phyloP scores from a whole-genome alignment of 1,140 invertebrate genomes.

The Nylanderia fulva region DNA sequence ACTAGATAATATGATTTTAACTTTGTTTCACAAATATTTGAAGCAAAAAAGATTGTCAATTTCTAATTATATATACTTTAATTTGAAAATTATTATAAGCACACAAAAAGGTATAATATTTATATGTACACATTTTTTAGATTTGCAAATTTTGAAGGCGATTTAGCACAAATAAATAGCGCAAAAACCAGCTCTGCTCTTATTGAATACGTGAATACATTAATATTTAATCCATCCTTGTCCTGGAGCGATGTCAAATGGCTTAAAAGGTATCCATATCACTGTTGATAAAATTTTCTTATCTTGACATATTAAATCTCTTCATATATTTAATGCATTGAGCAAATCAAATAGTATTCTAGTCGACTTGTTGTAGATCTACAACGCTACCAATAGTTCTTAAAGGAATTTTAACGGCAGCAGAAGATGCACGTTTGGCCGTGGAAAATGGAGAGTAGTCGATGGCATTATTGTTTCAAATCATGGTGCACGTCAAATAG shows the following conservation, averaged over 20 bases:
- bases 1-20: neutral
- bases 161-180: constrained; percentile 86
- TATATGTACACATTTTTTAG: constrained; percentile 79
- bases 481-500: constrained; percentile 96
- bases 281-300: constrained; percentile 25
- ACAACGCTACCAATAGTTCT: constrained; percentile 94
- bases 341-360: constrained; percentile 17
- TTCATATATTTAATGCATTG: neutral
- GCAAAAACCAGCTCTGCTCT: constrained; percentile 89
- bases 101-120: neutral
- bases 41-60: neutral
- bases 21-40: neutral
- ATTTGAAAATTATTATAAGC: constrained; percentile 28
- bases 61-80: neutral
- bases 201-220: constrained; percentile 90
- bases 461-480: constrained; percentile 95
- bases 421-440: constrained; percentile 93
- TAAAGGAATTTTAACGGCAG: constrained; percentile 95
- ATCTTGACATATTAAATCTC: constrained; percentile 31
- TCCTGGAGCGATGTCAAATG: constrained; percentile 95
- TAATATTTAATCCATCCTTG: constrained; percentile 93
- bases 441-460: constrained; percentile 91
- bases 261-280: constrained; percentile 89
- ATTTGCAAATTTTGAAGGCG: constrained; percentile 91
- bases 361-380: constrained; percentile 84